Evolutionary conservation across 2,797 vertebrate species (phyloP).

Genomic region (Arctocebus calabarensis): DNA sequence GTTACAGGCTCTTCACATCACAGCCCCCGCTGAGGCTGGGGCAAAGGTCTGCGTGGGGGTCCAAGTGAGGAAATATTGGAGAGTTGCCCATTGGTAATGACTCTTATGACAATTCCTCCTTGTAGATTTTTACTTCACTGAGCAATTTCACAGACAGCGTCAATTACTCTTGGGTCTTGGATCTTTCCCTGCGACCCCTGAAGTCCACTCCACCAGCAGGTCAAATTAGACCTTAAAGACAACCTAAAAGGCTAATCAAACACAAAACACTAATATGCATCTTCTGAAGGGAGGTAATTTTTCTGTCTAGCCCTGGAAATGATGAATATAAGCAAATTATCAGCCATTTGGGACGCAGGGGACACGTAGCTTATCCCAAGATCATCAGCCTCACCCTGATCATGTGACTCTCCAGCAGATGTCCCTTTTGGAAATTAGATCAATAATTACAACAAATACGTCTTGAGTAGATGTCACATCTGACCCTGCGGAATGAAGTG

Average conservation of each 20-base stretch:
- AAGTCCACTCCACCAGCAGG: too few species aligned
- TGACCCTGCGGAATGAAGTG: neutral
- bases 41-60: neutral
- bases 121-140: too few species aligned
- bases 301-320: neutral
- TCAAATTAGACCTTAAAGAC: neutral
- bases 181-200: neutral
- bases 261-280: neutral
- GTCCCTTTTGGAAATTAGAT: neutral
- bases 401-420: rapidly evolving
- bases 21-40: neutral
- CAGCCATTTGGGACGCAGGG: rapidly evolving
- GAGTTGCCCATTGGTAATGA: neutral
- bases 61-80: too few species aligned
- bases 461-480: neutral
- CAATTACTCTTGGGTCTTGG: rapidly evolving
- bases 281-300: neutral
- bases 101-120: rapidly evolving
- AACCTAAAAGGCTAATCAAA: neutral
- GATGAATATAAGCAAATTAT: neutral
- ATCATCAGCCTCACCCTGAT: rapidly evolving
- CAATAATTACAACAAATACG: neutral
- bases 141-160: neutral
- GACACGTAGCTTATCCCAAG: rapidly evolving
- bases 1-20: rapidly evolving